Evolutionary conservation across 2,113 vertebrate species (phyloP), one percentile per base, ranked within the genome.

Genomic region (Eretmochelys imbricata): DNA sequence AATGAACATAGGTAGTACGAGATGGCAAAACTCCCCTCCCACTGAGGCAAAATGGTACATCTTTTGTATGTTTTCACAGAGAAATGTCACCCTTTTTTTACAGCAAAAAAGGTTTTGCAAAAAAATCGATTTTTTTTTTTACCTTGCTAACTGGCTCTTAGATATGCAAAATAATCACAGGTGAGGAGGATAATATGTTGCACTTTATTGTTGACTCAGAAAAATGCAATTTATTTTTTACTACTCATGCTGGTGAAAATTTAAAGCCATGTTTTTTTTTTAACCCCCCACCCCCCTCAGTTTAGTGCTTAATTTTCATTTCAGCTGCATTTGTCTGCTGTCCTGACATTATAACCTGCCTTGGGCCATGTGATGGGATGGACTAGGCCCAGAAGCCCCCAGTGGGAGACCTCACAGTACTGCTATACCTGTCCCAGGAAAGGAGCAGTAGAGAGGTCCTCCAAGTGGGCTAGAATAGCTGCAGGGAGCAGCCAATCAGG

Each of bases 51-150:
- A 19, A 4, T 22, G 46, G 12, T 1, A 9, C 35, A 12, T 54
- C 84, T 55, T 92, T 88, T 25, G 4, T 22, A 6, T 90, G 2
- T 79, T 87, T 94, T 93, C 51, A 22, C 2, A 62, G 42, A 29
- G 4, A 86, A 78, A 35, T 0, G 2, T 57, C 7, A 59, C 31
- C 1, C 22, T 79, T 94, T 91, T 7, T 72, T 8, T 9, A 25
- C 22, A 88, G 76, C 0, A 42, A 72, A 87, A 80, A 85, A 4
- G 9, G 29, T 35, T 91, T 86, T 81, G 10, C 3, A 38, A 12
- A 4, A 31, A 48, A 48, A 65, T 38, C 53, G 8, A 3, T 42
- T 0, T 0, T 84, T 0, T 0, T 84, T 89, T 55, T 6, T 80
- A 1, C 10, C 7, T 65, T 93, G 3, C 50, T 57, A 57, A 31